Evolutionary conservation across 2,888 invertebrate genomes (phyloP), one percentile per base, ranked within the genome.

Genomic region (Lypha dubia): DNA sequence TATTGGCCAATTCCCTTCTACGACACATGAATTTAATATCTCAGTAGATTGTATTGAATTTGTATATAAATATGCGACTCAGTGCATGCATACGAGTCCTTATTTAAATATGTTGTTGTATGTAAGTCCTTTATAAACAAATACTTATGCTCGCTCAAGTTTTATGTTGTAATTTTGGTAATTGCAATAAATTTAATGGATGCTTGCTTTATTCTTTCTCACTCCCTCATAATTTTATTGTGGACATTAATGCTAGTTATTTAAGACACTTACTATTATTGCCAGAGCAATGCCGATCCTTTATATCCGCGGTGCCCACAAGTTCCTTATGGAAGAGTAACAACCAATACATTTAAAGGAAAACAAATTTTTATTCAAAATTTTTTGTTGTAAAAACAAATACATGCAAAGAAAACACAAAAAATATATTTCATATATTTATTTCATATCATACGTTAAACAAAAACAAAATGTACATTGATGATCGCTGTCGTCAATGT

Each of bases 131-230:
- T 46, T 32, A 17, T 32, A 32, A 35, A 67, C 51, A 51, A n/a
- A n/a, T 15, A 56, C n/a, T 28, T 53, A 24, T 24, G 28, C 22
- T 24, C 51, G 28, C 22, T 24, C 51, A 8, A 41, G 13, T 41
- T 13, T 20, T 9, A 9, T 11, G 3, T 8, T 0, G 1, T 56
- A 28, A 41, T 49, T 41, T 41, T 63, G 49, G 49, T 32, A 22
- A 65, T 65, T 74, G 56, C 32, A 56, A 75, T 65, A 32, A 53
- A 63, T 41, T 74, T 38, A 53, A 41, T 65, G 24, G 1, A 44
- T 11, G 11, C 15, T n/a, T 46, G 13, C n/a, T 11, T 9, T 3
- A 4, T 24, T 17, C 22, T 11, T 9, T 3, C 8, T 24, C 22
- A 11, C 32, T 24, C n/a, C 41, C 44, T 44, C 8, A 22, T 53